phyloP scores from a whole-genome alignment of 2,888 invertebrate species.

The Plebejus argus region DNA sequence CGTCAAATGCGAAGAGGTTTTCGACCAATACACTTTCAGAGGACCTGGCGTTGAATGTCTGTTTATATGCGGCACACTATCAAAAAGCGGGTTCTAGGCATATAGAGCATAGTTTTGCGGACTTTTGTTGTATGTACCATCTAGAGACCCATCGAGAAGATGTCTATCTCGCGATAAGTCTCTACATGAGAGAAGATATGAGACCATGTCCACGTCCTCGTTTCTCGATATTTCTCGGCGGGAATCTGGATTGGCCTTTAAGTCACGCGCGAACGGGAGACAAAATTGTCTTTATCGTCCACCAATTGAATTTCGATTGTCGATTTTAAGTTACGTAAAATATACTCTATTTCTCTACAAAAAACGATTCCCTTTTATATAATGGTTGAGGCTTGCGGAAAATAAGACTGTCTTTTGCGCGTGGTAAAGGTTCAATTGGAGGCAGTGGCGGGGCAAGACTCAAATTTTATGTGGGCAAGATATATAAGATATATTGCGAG shows the following conservation, averaged over 20 bases:
- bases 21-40: background rate
- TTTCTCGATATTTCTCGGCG: background rate
- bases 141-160: background rate
- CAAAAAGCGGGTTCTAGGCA: background rate
- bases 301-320: background rate
- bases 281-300: background rate
- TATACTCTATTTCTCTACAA: too few species aligned
- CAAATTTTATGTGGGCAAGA: too few species aligned
- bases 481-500: too few species aligned
- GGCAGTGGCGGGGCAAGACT: too few species aligned
- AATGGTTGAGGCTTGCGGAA: too few species aligned
- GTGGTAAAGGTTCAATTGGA: too few species aligned
- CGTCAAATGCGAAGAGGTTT: background rate
- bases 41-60: background rate
- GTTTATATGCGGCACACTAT: background rate
- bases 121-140: background rate
- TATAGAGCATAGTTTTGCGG: background rate
- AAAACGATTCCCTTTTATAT: too few species aligned
- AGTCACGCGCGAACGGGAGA: background rate
- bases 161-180: background rate
- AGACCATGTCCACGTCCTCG: slow-evolving; percentile 3
- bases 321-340: too few species aligned
- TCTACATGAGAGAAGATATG: background rate
- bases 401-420: too few species aligned
- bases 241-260: background rate